phyloP scores from a whole-genome alignment of 2,888 invertebrate genomes.

The Papilio protenor region DNA sequence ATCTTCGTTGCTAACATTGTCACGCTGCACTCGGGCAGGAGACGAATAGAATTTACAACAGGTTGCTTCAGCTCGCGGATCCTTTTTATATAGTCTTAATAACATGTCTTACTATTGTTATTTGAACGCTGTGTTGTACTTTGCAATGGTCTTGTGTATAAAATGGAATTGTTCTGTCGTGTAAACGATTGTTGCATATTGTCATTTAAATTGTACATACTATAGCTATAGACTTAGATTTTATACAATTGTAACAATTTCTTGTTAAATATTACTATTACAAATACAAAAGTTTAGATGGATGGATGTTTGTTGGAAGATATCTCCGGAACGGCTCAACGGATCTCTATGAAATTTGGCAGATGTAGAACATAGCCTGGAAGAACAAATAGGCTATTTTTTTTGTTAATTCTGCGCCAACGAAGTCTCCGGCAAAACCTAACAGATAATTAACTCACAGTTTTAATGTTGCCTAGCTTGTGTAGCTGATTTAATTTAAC shows the following conservation, averaged over 20 bases:
- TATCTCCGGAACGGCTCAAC: too few relatives aligned
- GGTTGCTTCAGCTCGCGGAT: constrained; percentile 45
- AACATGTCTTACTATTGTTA: constrained; percentile 48
- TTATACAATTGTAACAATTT: neutral
- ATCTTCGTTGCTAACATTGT: constrained; percentile 35
- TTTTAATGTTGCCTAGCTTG: too few relatives aligned
- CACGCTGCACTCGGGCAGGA: neutral
- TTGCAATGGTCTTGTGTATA: constrained; percentile 1
- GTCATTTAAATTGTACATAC: neutral
- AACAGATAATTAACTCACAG: too few relatives aligned
- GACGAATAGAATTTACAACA: constrained; percentile 45
- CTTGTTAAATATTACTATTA: neutral
- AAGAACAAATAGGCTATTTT: too few relatives aligned
- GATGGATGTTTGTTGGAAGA: too few relatives aligned
- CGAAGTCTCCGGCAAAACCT: too few relatives aligned
- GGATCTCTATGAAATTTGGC: too few relatives aligned
- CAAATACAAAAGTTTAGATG: too few relatives aligned
- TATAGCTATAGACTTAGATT: neutral
- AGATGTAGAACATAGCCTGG: too few relatives aligned
- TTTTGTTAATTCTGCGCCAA: too few relatives aligned
- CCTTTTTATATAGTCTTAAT: constrained; percentile 51
- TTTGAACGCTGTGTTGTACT: neutral
- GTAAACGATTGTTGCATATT: constrained; percentile 11
- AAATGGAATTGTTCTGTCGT: constrained; percentile 23
- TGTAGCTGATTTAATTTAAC: too few relatives aligned